Percentiles rank a stretch among this genome's conserved stretches.
Evolutionary conservation across 2,888 invertebrate genomes (phyloP).

Genomic region (Myathropa florea): DNA sequence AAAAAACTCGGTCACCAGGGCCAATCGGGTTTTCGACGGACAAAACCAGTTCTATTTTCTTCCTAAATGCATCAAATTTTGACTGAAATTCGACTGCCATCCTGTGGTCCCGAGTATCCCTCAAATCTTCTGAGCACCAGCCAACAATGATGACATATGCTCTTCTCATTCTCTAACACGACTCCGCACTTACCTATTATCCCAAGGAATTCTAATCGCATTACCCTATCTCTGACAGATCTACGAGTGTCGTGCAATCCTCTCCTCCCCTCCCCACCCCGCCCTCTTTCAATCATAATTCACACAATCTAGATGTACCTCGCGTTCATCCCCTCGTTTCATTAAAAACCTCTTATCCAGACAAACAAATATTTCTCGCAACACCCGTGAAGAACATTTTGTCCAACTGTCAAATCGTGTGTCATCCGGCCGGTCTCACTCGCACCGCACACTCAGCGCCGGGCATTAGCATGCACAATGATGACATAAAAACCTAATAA

Average conservation of each 20-base stretch:
- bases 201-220: conserved; percentile 35
- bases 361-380: conserved; percentile 29
- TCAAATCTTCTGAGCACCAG: not conserved
- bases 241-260: not conserved
- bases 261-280: not conserved
- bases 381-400: conserved; percentile 58
- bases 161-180: conserved; percentile 31
- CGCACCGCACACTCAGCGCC: conserved; percentile 10
- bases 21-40: not conserved
- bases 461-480: conserved; percentile 61
- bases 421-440: conserved; percentile 49
- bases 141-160: conserved; percentile 53
- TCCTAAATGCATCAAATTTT: not conserved
- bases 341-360: conserved; percentile 66
- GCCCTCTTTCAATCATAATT: conserved; percentile 26
- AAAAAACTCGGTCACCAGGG: not conserved
- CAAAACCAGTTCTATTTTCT: not conserved
- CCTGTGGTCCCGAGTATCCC: not conserved
- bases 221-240: conserved; percentile 52
- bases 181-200: conserved; percentile 26
- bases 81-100: not conserved
- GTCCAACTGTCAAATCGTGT: conserved; percentile 66
- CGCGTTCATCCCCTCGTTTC: conserved; percentile 20
- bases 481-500: conserved; percentile 71
- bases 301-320: conserved; percentile 35